A percentile compares a stretch with the other conserved stretches of the same genome.
phyloP scores from a whole-genome alignment of 2,797 vertebrate species.

The Eleutherodactylus coqui region DNA sequence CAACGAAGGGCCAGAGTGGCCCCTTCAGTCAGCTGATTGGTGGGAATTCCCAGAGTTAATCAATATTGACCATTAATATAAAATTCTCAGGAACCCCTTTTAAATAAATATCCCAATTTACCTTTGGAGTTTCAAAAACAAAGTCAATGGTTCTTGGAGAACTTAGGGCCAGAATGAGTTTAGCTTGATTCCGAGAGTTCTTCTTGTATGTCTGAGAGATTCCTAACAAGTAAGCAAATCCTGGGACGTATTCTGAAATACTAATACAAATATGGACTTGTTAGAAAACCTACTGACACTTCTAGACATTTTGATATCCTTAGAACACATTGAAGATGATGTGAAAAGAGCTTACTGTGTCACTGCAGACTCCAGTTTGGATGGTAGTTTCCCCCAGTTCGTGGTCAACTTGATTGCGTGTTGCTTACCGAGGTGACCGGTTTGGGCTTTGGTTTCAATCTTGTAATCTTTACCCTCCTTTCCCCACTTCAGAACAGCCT shows the following conservation, averaged over 20 bases:
- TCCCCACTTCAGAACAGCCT: slow-evolving; percentile 83
- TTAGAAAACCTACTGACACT: not conserved
- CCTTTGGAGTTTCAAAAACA: slow-evolving; percentile 71
- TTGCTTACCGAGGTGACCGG: slow-evolving; percentile 75
- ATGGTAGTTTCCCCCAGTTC: slow-evolving; percentile 80
- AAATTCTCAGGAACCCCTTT: too few relatives aligned
- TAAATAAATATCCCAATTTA: slow-evolving; percentile 63
- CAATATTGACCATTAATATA: too few relatives aligned
- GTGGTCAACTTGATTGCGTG: slow-evolving; percentile 78
- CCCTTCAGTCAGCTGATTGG: too few relatives aligned
- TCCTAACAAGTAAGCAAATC: slow-evolving; percentile 67
- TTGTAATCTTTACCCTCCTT: slow-evolving; percentile 79
- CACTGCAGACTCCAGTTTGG: slow-evolving; percentile 65
- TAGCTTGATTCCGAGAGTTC: slow-evolving; percentile 75
- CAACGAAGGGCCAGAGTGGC: too few relatives aligned
- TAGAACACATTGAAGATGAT: not conserved
- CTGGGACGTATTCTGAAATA: slow-evolving; percentile 67
- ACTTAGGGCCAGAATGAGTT: slow-evolving; percentile 71
- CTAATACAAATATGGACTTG: not conserved
- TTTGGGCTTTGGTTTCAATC: slow-evolving; percentile 75
- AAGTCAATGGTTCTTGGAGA: slow-evolving; percentile 68
- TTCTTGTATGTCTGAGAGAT: slow-evolving; percentile 68
- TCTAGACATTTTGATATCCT: not conserved
- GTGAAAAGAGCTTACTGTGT: slow-evolving; percentile 71
- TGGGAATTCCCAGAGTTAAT: too few relatives aligned